Base-by-base conservation (phyloP, 2,113 vertebrate species). In the Rhodinocichla rosea region DNA sequence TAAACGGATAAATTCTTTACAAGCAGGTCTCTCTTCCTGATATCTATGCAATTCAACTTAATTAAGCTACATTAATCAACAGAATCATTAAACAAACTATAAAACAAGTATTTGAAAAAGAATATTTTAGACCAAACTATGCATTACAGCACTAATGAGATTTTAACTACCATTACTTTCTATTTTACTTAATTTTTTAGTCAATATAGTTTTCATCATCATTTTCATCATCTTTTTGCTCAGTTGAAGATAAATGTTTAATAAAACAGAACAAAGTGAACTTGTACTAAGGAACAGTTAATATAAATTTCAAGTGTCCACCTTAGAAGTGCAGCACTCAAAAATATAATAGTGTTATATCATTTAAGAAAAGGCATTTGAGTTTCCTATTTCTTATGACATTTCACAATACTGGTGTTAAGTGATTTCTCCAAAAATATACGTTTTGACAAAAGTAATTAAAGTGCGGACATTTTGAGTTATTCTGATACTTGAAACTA, bases 381-480 rank as follows among this genome's bases (percentile, higher is more conserved):
- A 74, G 73, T 90, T 96, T 96, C 97, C 83, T 92, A 93, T 97
- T 97, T 98, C 97, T 97, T 91, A 89, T 92, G 77, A 89, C 49
- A 39, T 95, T 96, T 97, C 95, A 90, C 81, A 97, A 94, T 90
- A 64, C 40, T 90, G 49, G n/a, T 69, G 53, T 77, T 85, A 96
- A 89, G 42, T 80, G 73, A 77, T 83, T 96, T 87, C 75, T 93
- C 95, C 69, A 97, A 92, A 97, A 98, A 86, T 92, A 94, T 13
- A 14, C 80, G 47, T 91, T 95, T 97, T 97, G 95, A 95, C 91
- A 92, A 97, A 97, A 91, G 65, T 92, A 96, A 97, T 98, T 97
- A 97, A 96, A 92, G 69, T 81, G 69, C 87, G 75, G 96, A 97
- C 75, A 65, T 96, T 97, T 94, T 96, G 96, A 97, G 90, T 96